These are phyloP conservation scores for Stenichneumon culpator DNA, from an alignment of 2,888 invertebrate species.

Conservation along the genomic window DNA sequence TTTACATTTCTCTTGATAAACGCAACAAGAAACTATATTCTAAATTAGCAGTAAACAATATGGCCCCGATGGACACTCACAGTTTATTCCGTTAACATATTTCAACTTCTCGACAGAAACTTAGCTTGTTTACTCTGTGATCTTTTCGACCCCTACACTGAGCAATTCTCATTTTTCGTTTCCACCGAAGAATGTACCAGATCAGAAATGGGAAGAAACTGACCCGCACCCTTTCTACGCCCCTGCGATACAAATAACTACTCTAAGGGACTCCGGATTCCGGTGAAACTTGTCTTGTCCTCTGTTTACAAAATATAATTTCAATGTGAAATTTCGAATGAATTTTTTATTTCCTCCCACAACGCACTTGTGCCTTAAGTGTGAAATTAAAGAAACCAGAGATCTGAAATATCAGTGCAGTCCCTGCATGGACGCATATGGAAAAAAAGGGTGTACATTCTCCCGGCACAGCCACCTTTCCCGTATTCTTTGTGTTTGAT, in stretches of 20 bases:
- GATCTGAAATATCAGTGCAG: not conserved
- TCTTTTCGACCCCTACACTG: no score
- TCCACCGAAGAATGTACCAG: no score
- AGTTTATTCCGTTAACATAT: no score
- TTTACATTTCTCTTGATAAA: no score
- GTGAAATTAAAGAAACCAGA: not conserved
- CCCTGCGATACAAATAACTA: not conserved
- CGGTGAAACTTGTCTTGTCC: not conserved
- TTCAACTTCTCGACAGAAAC: no score
- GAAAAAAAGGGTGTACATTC: not conserved
- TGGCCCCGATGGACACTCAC: no score
- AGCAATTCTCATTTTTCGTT: no score
- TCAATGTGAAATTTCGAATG: not conserved
- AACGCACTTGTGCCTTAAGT: not conserved
- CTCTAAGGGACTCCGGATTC: not conserved
- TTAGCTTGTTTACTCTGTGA: no score
- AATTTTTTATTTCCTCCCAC: not conserved
- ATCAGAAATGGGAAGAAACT: no score
- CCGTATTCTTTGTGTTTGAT: slow-evolving; percentile 31
- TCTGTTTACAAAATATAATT: not conserved
- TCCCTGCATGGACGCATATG: not conserved
- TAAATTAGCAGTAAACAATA: no score
- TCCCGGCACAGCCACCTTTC: slow-evolving; percentile 9
- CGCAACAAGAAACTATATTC: no score
- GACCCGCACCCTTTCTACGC: no score